Percentiles rank a stretch among this genome's conserved stretches.
Conservation (phyloP, 1,140 invertebrate species). For the Trichogramma pretiosum region DNA sequence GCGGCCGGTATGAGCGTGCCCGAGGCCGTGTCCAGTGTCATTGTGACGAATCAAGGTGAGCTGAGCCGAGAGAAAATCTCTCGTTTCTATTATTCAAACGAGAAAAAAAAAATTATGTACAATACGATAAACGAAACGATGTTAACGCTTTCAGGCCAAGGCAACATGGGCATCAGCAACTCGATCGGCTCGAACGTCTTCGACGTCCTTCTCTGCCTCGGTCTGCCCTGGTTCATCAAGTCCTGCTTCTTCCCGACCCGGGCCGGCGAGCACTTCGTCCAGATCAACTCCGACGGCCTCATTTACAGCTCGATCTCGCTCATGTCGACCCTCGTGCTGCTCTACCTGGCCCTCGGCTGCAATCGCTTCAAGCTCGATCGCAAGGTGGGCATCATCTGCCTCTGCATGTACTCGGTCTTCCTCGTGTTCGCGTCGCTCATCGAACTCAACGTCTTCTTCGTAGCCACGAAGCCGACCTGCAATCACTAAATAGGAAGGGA, state of each 20-base stretch:
- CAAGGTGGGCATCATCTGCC: conserved; percentile 65
- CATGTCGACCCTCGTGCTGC: conserved; percentile 65
- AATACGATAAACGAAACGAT: conserved; percentile 2
- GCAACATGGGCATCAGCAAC: conserved; percentile 80
- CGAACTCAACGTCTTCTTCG: conserved; percentile 79
- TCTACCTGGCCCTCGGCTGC: conserved; percentile 62
- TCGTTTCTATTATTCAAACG: too few species aligned
- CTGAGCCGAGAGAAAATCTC: background rate
- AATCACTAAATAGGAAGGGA: conserved; percentile 33
- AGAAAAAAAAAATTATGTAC: conserved; percentile 1
- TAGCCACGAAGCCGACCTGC: conserved; percentile 72
- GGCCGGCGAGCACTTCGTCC: conserved; percentile 58
- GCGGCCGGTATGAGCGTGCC: conserved; percentile 78
- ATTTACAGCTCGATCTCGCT: conserved; percentile 74
- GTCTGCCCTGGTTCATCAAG: conserved; percentile 84
- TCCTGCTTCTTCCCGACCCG: conserved; percentile 60
- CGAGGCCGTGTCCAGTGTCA: conserved; percentile 72
- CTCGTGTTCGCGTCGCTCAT: conserved; percentile 69
- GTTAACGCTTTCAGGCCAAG: conserved; percentile 53
- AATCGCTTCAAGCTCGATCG: conserved; percentile 73
- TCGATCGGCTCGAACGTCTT: conserved; percentile 84
- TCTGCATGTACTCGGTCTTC: conserved; percentile 68
- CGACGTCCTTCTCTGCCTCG: conserved; percentile 75
- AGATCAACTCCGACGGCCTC: conserved; percentile 73
- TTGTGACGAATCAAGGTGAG: conserved; percentile 68